Evolutionary conservation across 2,797 vertebrate genomes (phyloP).

Genomic region (Hypotaenidia okinawae): DNA sequence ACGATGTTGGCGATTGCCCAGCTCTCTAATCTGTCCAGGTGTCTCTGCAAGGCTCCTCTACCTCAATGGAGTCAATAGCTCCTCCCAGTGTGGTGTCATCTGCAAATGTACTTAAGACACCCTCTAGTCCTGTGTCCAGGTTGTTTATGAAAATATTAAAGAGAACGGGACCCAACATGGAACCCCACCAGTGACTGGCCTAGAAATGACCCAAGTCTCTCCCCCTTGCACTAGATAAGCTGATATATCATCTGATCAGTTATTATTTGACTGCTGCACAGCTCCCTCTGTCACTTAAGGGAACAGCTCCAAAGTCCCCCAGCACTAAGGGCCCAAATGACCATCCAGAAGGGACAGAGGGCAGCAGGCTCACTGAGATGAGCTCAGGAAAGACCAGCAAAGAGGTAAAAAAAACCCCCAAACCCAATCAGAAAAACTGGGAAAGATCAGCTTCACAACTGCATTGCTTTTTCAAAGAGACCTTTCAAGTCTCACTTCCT

Average conservation of each 20-base stretch:
- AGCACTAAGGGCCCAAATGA: not conserved
- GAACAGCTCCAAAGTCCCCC: not conserved
- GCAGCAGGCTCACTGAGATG: not conserved
- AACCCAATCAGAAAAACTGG: not conserved
- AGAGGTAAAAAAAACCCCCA: not conserved
- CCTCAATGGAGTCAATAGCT: too few relatives aligned
- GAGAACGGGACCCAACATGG: too few relatives aligned
- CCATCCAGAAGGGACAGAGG: not conserved
- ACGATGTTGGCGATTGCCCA: too few relatives aligned
- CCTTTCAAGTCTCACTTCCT: conserved; percentile 71
- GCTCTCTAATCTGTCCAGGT: too few relatives aligned
- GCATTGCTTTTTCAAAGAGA: not conserved
- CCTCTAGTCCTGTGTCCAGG: too few relatives aligned
- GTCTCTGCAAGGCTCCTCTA: too few relatives aligned
- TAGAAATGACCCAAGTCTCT: not conserved
- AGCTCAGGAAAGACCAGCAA: not conserved
- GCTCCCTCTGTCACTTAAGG: not conserved
- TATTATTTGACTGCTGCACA: not conserved
- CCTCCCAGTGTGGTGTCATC: too few relatives aligned
- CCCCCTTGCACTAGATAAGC: not conserved
- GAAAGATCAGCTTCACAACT: not conserved
- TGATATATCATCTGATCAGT: not conserved
- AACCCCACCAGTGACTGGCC: too few relatives aligned
- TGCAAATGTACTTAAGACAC: too few relatives aligned
- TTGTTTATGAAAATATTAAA: too few relatives aligned